phyloP scores from a whole-genome alignment of 2,888 invertebrate species.

The Clanis bilineata region DNA sequence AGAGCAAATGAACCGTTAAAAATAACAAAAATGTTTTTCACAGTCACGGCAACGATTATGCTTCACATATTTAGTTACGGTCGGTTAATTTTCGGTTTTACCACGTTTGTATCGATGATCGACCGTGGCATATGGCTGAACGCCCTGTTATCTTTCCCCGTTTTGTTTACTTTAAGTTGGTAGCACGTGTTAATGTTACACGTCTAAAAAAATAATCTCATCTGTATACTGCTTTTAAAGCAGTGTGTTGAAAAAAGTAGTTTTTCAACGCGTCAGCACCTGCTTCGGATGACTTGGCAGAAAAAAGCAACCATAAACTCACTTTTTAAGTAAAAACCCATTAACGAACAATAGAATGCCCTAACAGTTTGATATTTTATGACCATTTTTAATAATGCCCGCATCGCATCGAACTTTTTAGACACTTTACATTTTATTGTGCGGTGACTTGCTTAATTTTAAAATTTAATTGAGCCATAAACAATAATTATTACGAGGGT shows the following conservation, averaged over 20 bases:
- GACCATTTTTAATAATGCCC: slow-evolving; percentile 9
- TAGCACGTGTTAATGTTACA: slow-evolving; percentile 64
- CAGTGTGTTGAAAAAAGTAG: slow-evolving; percentile 17
- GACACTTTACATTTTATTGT: slow-evolving; percentile 15
- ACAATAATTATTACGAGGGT: slow-evolving; percentile 27
- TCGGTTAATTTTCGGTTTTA: slow-evolving; percentile 57
- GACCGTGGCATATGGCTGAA: slow-evolving; percentile 49
- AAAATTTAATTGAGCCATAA: slow-evolving; percentile 39
- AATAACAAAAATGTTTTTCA: slow-evolving; percentile 65
- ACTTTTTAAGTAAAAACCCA: slow-evolving; percentile 63
- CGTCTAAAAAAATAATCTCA: slow-evolving; percentile 18
- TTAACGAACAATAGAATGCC: slow-evolving; percentile 42
- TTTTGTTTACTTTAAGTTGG: slow-evolving; percentile 49
- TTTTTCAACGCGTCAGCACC: slow-evolving; percentile 39
- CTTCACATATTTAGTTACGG: slow-evolving; percentile 60
- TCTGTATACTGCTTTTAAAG: slow-evolving; percentile 22
- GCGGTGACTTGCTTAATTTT: slow-evolving; percentile 36
- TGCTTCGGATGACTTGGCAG: slow-evolving; percentile 36
- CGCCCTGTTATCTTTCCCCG: slow-evolving; percentile 32
- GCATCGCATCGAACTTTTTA: slow-evolving; percentile 2
- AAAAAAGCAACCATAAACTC: slow-evolving; percentile 50
- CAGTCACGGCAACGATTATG: slow-evolving; percentile 54
- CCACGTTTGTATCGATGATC: slow-evolving; percentile 37
- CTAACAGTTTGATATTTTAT: slow-evolving; percentile 4
- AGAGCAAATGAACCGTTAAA: slow-evolving; percentile 72